Conservation (phyloP, 2,113 vertebrate genomes). For the Macrotus californicus region DNA sequence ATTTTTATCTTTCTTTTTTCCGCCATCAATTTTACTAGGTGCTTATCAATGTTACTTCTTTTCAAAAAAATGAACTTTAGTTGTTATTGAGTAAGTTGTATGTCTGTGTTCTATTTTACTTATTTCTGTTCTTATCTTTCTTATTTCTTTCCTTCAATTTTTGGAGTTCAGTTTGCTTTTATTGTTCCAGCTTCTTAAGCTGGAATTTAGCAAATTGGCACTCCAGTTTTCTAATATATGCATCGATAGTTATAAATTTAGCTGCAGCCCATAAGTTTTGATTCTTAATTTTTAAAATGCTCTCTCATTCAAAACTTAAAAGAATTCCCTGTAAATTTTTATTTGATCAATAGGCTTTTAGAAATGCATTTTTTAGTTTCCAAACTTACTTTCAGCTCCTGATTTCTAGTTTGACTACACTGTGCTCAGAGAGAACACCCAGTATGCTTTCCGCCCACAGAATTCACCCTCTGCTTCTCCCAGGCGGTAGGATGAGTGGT, state of each 20-base stretch:
- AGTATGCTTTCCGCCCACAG: background rate
- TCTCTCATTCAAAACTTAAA: background rate
- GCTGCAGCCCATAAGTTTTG: background rate
- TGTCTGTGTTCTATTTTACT: too few relatives aligned
- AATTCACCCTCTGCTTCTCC: background rate
- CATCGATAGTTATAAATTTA: background rate
- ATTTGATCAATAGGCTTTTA: background rate
- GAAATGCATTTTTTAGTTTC: background rate
- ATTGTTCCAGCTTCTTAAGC: background rate
- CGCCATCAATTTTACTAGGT: background rate
- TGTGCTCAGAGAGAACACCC: background rate
- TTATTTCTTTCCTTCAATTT: background rate
- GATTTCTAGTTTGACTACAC: background rate
- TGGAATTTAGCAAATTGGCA: background rate
- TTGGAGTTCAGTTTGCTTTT: background rate
- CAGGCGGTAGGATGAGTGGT: rapidly evolving
- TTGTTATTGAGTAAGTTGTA: background rate
- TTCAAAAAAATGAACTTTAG: background rate
- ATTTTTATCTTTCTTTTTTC: background rate
- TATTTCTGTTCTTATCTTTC: background rate
- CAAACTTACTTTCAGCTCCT: background rate
- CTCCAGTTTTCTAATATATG: background rate
- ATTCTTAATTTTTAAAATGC: background rate
- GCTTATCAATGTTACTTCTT: background rate
- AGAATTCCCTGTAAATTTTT: background rate